phyloP scores from a whole-genome alignment of 2,888 invertebrate genomes.

The Macropis europaea region DNA sequence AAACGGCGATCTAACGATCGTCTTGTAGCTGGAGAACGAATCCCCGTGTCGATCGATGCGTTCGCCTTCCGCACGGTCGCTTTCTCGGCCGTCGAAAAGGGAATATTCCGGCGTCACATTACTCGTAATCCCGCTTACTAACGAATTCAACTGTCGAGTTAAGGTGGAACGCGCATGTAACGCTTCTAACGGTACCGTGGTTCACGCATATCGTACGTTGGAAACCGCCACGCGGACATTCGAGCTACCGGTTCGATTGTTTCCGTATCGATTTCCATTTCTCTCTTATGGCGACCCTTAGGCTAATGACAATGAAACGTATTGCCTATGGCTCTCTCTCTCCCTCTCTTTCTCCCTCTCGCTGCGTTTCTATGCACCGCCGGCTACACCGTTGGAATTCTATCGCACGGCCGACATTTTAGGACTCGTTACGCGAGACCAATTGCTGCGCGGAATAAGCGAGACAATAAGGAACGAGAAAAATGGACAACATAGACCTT shows the following conservation, averaged over 20 bases:
- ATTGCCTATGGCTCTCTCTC: neutral
- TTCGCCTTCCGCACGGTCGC: conserved; percentile 9
- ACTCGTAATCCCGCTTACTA: conserved; percentile 51
- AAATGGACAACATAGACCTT: conserved; percentile 16
- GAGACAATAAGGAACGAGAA: conserved; percentile 29
- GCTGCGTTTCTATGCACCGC: neutral
- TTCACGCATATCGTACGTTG: conserved; percentile 47
- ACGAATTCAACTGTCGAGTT: conserved; percentile 57
- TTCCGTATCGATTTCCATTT: conserved; percentile 61
- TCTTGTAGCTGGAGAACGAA: conserved; percentile 10
- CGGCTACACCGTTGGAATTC: conserved; percentile 20
- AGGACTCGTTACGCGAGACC: conserved; percentile 38
- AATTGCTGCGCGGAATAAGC: conserved; percentile 3
- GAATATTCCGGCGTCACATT: conserved; percentile 54
- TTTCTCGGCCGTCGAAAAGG: conserved; percentile 32
- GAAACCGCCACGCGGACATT: neutral
- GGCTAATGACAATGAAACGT: conserved; percentile 52
- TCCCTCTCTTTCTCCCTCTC: no score
- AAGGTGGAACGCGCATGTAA: conserved; percentile 54
- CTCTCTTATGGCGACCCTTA: conserved; percentile 51
- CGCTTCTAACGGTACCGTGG: conserved; percentile 54
- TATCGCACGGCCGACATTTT: conserved; percentile 46
- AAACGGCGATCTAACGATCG: conserved; percentile 41
- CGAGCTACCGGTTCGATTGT: conserved; percentile 54
- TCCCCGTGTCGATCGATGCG: conserved; percentile 12